Conservation (phyloP, 2,113 vertebrate species). For the Zosterops lateralis region DNA sequence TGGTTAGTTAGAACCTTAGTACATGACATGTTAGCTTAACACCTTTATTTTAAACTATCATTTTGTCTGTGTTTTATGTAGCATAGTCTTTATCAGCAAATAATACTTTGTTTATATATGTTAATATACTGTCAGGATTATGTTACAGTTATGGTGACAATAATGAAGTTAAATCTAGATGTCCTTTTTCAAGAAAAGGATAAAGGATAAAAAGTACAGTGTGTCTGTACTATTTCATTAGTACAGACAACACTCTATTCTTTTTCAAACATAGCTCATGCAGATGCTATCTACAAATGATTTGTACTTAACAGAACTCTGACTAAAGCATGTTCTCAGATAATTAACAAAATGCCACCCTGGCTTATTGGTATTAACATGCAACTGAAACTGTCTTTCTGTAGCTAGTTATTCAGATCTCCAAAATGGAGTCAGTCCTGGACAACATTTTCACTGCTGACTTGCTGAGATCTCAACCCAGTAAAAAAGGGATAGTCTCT, state of each 20-base stretch:
- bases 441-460: background rate
- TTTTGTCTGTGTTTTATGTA: background rate
- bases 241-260: background rate
- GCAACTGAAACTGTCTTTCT: background rate
- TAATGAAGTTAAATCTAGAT: background rate
- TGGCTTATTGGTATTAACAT: background rate
- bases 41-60: background rate
- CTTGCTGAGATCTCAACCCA: background rate
- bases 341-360: background rate
- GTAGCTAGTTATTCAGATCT: background rate
- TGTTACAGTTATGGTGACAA: background rate
- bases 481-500: background rate
- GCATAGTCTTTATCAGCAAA: background rate
- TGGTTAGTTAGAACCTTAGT: background rate
- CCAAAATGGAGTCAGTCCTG: background rate
- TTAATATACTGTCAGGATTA: background rate
- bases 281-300: background rate
- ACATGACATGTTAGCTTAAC: background rate
- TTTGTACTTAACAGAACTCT: background rate
- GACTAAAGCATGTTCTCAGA: background rate
- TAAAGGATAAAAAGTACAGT: background rate
- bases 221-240: background rate
- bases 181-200: background rate
- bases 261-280: background rate
- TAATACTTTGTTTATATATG: background rate